Percentiles rank a stretch among this genome's conserved stretches.
These are phyloP conservation scores for Pelobates fuscus DNA, from an alignment of 2,113 vertebrate species.

Conservation along the genomic window DNA sequence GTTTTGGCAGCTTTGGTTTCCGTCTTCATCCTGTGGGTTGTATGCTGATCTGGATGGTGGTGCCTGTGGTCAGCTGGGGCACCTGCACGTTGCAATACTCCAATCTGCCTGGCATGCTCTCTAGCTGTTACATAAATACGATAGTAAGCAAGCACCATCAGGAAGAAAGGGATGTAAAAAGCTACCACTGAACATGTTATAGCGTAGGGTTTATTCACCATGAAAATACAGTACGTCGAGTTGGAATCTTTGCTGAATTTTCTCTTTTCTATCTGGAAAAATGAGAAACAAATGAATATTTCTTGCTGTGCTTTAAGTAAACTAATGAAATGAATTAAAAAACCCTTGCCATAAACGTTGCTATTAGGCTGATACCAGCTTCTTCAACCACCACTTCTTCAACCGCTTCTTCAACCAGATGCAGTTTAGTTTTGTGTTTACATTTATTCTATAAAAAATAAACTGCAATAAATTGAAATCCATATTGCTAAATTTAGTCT, in stretches of 20 bases:
- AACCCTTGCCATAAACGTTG: too few relatives aligned
- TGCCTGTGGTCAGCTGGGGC: slow-evolving; percentile 65
- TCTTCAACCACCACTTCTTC: too few relatives aligned
- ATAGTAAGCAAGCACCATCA: slow-evolving; percentile 98
- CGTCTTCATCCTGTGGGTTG: slow-evolving; percentile 90
- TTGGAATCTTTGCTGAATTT: slow-evolving; percentile 81
- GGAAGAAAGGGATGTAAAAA: slow-evolving; percentile 94
- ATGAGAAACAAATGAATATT: not conserved
- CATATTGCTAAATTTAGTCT: too few relatives aligned
- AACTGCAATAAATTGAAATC: too few relatives aligned
- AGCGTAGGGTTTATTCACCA: slow-evolving; percentile 98
- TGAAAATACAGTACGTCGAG: slow-evolving; percentile 92
- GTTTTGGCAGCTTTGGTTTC: slow-evolving; percentile 98
- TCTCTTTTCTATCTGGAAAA: slow-evolving; percentile 82
- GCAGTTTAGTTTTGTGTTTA: too few relatives aligned
- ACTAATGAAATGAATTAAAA: too few relatives aligned
- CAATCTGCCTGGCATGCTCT: slow-evolving; percentile 91
- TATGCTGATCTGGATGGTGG: slow-evolving; percentile 82
- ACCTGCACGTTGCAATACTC: slow-evolving; percentile 84
- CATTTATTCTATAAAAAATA: too few relatives aligned
- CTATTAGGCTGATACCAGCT: too few relatives aligned
- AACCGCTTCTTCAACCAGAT: too few relatives aligned
- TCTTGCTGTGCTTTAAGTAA: too few relatives aligned
- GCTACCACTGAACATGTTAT: slow-evolving; percentile 97
- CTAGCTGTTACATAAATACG: slow-evolving; percentile 94